Percentiles rank a stretch among this genome's conserved stretches.
Conservation (phyloP, 2,888 invertebrate species). For the Ethmia dodecea region DNA sequence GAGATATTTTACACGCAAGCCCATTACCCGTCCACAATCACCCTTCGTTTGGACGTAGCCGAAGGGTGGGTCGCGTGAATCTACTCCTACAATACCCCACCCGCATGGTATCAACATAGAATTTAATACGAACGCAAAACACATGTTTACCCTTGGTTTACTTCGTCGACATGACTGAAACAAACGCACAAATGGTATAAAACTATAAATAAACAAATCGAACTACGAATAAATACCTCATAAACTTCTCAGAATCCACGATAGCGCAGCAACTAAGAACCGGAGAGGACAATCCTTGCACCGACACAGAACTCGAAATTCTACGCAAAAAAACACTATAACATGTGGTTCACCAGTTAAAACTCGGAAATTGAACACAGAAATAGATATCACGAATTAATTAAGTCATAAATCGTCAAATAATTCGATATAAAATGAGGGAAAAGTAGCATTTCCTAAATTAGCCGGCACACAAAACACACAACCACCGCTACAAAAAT, state of each 20-base stretch:
- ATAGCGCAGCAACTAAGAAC: slow-evolving; percentile 31
- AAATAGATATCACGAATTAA: slow-evolving; percentile 40
- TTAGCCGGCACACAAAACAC: slow-evolving; percentile 39
- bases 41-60: slow-evolving; percentile 24
- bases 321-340: slow-evolving; percentile 55
- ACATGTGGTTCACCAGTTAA: slow-evolving; percentile 45
- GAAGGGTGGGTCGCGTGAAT: slow-evolving; percentile 31
- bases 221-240: slow-evolving; percentile 37
- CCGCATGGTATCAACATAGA: slow-evolving; percentile 32
- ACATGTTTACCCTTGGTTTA: slow-evolving; percentile 15
- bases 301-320: slow-evolving; percentile 51
- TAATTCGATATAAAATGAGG: slow-evolving; percentile 41
- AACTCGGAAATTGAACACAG: slow-evolving; percentile 36
- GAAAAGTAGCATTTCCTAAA: slow-evolving; percentile 57
- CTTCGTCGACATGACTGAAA: background rate
- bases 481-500: slow-evolving; percentile 56
- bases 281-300: slow-evolving; percentile 58
- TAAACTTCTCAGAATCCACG: slow-evolving; percentile 28
- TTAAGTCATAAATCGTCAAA: slow-evolving; percentile 59
- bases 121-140: slow-evolving; percentile 21
- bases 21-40: slow-evolving; percentile 26
- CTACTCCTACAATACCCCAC: no score
- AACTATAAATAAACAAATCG: background rate
- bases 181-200: no score
- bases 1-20: slow-evolving; percentile 32